Evolutionary conservation across 2,888 invertebrate species (phyloP), one percentile per base, ranked within the genome.

Genomic region (Drosophila longiperda): DNA sequence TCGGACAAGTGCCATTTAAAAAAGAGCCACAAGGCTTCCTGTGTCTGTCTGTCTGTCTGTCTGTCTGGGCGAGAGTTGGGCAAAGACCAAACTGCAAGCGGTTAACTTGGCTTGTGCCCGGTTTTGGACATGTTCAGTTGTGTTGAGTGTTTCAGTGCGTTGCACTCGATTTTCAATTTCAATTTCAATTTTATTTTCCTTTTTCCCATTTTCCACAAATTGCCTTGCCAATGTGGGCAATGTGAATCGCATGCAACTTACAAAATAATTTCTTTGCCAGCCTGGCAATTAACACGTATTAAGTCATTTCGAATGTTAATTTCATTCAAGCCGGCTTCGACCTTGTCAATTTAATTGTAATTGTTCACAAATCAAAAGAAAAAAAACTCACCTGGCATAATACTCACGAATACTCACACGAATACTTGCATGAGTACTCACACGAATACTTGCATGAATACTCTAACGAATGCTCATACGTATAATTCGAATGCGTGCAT

Each of bases 271-370:
- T 50, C 62, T 52, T 55, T 70, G 40, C 32, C 52, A 29, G 34
- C 38, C 52, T 55, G 73, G 63, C 82, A 87, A 81, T 83, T 87
- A 73, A 69, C 65, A 73, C 72, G 61, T 84, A 83, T 87, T 84
- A 81, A 82, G 85, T 75, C 80, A 87, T 83, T 85, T 66, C 66
- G 69, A 83, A 82, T 82, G 77, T 73, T 80, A 83, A 82, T 83
- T 76, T 68, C 55, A 69, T 68, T 68, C 76, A 64, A 54, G 48
- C 77, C 45, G 72, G 36, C 82, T 70, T 73, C 82, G 82, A 83
- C 82, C 82, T 83, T 83, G 87, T 82, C 82, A 66, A 84, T 73
- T 50, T 74, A 83, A 83, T 83, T 87, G 82, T 77, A 68, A 75
- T 67, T 74, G 59, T 66, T 61, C 67, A 23, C 58, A 66, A 42